Base-by-base conservation (phyloP, 2,888 invertebrate genomes). In the Nomada fucata region DNA sequence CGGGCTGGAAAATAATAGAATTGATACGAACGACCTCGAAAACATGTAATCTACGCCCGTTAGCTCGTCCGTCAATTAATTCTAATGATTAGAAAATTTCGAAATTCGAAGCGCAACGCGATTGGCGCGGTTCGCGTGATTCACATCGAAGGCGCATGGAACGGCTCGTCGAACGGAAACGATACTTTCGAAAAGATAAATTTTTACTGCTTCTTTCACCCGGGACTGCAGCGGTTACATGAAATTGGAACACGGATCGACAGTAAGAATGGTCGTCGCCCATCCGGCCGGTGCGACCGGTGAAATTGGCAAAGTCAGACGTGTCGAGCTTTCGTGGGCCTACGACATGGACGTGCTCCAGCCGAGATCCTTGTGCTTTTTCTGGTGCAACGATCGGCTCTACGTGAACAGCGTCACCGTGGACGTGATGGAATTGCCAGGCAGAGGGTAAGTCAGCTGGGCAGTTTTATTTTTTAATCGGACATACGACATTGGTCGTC, bases 301-400 rank as follows among this genome's bases (percentile, higher is more conserved):
- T 65, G 92, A 93, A 73, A 91, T 94, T 79, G 96, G 96, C 42
- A 96, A 96, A 94, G 95, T 96, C 78, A 95, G 96, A 93, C 88
- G 92, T 94, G 96, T 97, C 83, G 97, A 97, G 93, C 94, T 97
- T 89, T 96, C 96, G 92, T 97, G 97, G 97, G 96, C 96, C 91
- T 97, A 97, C 93, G 97, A 97, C 90, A 97, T 97, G 96, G 97
- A 97, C 93, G 97, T 97, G 86, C 94, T 97, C 84, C 97, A 97
- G 92, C 97, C 97, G 67, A 95, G 97, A 91, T 96, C 97, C 15
- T 95, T 97, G 70, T 97, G 97, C 93, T 95, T 97, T 91, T 96
- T 97, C 90, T 97, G 97, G 97, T 97, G 97, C 93, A 97, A 97
- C 93, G 97, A 97, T 93, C 96, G 97, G 82, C 95, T 97, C 57